Conservation (phyloP, 2,797 vertebrate species). For the Buceros bicornis region DNA sequence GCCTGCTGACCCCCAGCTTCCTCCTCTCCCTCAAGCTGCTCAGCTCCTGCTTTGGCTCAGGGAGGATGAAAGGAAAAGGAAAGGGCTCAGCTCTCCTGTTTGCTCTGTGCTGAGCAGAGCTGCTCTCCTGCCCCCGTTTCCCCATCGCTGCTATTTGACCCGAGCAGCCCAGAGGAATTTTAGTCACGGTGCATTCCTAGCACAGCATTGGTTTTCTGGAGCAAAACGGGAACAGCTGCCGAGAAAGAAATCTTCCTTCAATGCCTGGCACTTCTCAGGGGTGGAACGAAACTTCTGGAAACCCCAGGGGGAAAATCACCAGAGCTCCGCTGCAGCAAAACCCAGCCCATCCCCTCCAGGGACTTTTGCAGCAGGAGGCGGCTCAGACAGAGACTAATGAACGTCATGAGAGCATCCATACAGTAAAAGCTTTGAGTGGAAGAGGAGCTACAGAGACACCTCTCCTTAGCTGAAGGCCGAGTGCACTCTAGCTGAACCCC, state of each 20-base stretch:
- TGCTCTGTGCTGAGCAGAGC: background rate
- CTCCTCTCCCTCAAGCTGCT: background rate
- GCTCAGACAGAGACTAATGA: conserved; percentile 35
- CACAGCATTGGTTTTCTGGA: conserved; percentile 46
- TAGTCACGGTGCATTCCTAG: conserved; percentile 41
- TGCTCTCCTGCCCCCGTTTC: background rate
- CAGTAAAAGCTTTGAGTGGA: background rate
- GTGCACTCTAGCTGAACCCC: background rate
- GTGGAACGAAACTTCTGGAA: conserved; percentile 37
- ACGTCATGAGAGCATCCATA: background rate
- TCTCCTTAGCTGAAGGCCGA: background rate
- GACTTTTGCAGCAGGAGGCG: background rate
- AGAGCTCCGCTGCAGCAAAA: conserved; percentile 19
- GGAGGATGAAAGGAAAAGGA: background rate
- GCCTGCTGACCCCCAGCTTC: background rate
- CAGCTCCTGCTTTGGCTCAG: background rate
- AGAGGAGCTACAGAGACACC: background rate
- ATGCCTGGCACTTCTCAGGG: conserved; percentile 33
- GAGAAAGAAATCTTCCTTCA: conserved; percentile 43
- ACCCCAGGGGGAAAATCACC: background rate
- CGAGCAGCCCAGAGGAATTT: conserved; percentile 37
- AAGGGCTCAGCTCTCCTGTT: background rate
- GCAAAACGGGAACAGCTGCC: conserved; percentile 57
- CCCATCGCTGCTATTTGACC: conserved; percentile 39
- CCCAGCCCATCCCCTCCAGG: background rate